Base-by-base conservation (phyloP, 1,140 invertebrate species). In the Pectinophora gossypiella region DNA sequence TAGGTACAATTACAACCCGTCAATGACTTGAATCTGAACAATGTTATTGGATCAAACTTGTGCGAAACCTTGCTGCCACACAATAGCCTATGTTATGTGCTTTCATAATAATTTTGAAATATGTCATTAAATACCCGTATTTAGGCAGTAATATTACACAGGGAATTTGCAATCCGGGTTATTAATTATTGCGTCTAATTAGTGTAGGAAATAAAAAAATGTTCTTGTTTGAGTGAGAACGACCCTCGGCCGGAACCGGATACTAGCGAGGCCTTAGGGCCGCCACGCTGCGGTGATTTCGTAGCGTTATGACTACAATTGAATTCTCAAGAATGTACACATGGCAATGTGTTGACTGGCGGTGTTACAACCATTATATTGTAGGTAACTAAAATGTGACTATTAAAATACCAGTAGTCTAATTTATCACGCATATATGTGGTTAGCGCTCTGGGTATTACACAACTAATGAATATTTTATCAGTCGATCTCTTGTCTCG, bases 241-340 rank as follows among this genome's bases (percentile, higher is more conserved):
- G 81, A 69, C 76, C 74, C 72, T 76, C 69, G 53, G 46, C 23
- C 63, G 62, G 64, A 74, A 70, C 73, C 76, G 78, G 81, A 85
- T 72, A 51, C 58, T 35, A 23, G 51, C 71, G 72, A 76, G 75
- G 76, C 59, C 70, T 75, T 61, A 67, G 56, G 63, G 59, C 59
- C 49, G 58, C 57, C 63, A 56, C 56, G 51, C 51, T 56, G 49
- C 61, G 53, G 49, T 58, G 49, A 51, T 49, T 56, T 56, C 48
- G 36, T 40, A 13, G 36, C 36, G n/a, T 40, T 9, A 13, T 5
- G 5, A 18, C 36, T 7, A 40, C 36, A 40, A 40, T 40, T 13
- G 36, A 40, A 40, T 10, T 40, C 36, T 18, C 16, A 15, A 18
- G 13, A n/a, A n/a, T n/a, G n/a, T n/a, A n/a, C n/a, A n/a, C n/a